These are phyloP conservation scores for Myathropa florea DNA, from an alignment of 2,888 invertebrate species.

Conservation along the genomic window DNA sequence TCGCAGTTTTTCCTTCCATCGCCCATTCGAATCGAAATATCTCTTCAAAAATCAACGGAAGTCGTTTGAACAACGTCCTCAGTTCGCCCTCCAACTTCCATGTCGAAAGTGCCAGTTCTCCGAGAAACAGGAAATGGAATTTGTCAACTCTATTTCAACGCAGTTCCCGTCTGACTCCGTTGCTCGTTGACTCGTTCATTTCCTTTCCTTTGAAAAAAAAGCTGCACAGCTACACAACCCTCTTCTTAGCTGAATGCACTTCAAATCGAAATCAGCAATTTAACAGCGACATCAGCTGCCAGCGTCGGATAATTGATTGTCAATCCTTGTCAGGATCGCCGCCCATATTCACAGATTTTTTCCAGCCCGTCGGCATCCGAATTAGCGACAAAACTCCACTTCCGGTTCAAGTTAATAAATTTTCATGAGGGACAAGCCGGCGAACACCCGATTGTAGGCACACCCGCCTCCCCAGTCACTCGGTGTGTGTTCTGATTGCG, in stretches of 20 bases:
- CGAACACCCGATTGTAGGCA: neutral
- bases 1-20: neutral
- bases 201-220: too few relatives aligned
- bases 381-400: slow-evolving; percentile 43
- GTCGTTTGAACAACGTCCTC: neutral
- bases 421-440: slow-evolving; percentile 49
- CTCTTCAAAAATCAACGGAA: too few relatives aligned
- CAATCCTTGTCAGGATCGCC: neutral
- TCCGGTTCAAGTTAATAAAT: slow-evolving; percentile 50
- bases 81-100: too few relatives aligned
- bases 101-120: too few relatives aligned
- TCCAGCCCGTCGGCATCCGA: neutral
- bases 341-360: neutral
- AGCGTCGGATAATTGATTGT: slow-evolving; percentile 9
- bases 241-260: neutral
- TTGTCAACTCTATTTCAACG: slow-evolving; percentile 47
- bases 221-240: neutral
- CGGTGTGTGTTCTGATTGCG: neutral
- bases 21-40: neutral
- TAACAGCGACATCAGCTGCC: neutral
- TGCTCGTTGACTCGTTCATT: neutral
- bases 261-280: neutral
- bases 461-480: neutral
- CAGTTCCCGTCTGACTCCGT: too few relatives aligned
- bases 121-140: slow-evolving; percentile 54